phyloP scores from a whole-genome alignment of 2,797 vertebrate genomes.

The Tauraco hartlaubi region DNA sequence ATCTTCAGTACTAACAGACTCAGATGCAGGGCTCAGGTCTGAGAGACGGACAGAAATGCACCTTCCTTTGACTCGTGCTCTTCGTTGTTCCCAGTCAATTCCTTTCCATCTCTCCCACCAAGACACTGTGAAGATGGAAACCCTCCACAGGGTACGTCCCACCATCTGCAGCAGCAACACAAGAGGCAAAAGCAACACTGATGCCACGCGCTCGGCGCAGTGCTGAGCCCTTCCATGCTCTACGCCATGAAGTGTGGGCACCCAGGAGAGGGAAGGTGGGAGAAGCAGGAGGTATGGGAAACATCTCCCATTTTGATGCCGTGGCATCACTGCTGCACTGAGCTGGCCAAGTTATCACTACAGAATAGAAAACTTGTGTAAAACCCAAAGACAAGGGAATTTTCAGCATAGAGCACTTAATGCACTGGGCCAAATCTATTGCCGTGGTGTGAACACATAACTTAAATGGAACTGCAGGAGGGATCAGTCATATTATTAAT shows the following conservation, averaged over 20 bases:
- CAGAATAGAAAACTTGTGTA: neutral
- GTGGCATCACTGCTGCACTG: neutral
- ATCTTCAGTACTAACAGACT: neutral
- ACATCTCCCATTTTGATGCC: neutral
- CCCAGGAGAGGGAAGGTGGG: neutral
- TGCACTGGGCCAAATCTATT: neutral
- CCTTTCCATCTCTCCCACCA: neutral
- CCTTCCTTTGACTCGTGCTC: neutral
- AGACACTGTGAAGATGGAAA: neutral
- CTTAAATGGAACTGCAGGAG: neutral
- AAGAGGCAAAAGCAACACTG: neutral
- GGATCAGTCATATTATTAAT: neutral
- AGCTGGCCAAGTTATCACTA: neutral
- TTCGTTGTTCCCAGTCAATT: neutral
- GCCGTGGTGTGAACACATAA: neutral
- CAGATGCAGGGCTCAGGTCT: neutral
- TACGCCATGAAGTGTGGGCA: neutral
- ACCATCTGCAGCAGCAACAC: fast-evolving
- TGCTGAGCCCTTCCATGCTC: neutral
- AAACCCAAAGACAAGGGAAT: neutral
- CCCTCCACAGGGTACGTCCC: neutral
- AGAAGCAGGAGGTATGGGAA: neutral
- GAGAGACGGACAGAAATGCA: neutral
- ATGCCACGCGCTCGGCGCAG: fast-evolving
- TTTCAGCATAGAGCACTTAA: neutral